Conservation (phyloP, 2,113 vertebrate genomes). For the Thamnophis sirtalis region DNA sequence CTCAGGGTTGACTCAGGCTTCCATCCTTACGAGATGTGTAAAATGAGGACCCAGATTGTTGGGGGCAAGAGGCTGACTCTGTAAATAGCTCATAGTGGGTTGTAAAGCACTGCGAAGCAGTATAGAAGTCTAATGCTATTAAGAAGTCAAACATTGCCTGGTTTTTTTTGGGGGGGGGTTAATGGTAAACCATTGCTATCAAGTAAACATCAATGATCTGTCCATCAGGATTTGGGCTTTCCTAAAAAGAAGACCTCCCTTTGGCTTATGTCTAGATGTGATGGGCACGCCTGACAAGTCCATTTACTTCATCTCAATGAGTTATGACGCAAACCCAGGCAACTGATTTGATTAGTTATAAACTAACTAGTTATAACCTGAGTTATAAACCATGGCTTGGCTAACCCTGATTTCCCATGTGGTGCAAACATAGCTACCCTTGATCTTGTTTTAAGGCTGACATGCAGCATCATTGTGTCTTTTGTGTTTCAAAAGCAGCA, state of each 20-base stretch:
- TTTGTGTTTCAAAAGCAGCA: not conserved
- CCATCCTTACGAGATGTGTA: too few species aligned
- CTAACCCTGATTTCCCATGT: not conserved
- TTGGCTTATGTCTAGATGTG: not conserved
- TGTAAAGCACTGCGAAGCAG: not conserved
- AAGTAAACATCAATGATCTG: not conserved
- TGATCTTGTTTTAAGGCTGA: not conserved
- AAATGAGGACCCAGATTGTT: too few species aligned
- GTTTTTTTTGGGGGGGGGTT: too few species aligned
- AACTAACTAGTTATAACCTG: too few species aligned
- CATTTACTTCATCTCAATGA: not conserved
- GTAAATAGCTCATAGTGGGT: not conserved
- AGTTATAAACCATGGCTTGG: not conserved
- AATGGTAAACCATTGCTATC: not conserved
- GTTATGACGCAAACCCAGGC: not conserved
- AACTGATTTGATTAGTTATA: not conserved
- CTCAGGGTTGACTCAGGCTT: too few species aligned
- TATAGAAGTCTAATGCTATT: not conserved
- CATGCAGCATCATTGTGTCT: not conserved
- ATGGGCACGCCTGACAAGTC: not conserved
- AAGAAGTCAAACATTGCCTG: not conserved
- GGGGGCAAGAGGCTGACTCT: too few species aligned
- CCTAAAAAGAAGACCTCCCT: not conserved
- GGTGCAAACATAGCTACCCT: not conserved
- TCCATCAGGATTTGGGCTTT: not conserved